These are phyloP conservation scores for Muscina levida DNA, from an alignment of 2,888 invertebrate genomes.

Conservation along the genomic window DNA sequence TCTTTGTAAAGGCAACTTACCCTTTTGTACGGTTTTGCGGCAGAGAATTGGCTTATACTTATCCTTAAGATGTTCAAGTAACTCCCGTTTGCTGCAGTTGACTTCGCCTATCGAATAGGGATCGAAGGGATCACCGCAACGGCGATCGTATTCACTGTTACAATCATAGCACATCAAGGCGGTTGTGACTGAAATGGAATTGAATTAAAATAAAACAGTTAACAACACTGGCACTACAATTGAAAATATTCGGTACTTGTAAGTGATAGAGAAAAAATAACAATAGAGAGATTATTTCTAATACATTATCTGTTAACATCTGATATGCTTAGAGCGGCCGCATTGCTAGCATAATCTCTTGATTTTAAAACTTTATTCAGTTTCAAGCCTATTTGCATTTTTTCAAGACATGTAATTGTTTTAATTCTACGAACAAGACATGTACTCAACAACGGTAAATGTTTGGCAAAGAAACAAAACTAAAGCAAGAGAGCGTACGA, in stretches of 20 bases:
- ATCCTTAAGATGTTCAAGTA: conserved; percentile 84
- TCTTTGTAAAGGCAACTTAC: no score
- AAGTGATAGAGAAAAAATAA: background rate
- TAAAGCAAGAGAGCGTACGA: no score
- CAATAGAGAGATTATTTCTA: background rate
- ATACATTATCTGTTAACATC: background rate
- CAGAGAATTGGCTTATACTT: conserved; percentile 84
- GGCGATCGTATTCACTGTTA: conserved; percentile 93
- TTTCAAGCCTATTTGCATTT: no score
- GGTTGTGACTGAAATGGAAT: conserved; percentile 80
- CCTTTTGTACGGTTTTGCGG: conserved; percentile 90
- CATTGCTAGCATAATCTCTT: no score
- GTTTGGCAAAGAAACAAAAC: no score
- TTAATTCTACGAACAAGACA: no score
- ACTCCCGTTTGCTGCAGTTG: conserved; percentile 89
- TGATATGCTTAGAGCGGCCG: no score
- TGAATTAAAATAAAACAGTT: background rate
- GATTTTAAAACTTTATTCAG: no score
- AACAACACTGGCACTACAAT: background rate
- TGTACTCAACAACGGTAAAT: no score
- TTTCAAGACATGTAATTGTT: no score
- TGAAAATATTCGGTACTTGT: conserved; percentile 14
- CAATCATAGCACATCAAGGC: conserved; percentile 92
- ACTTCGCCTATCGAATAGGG: conserved; percentile 91
- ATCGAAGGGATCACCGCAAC: conserved; percentile 94